These are phyloP conservation scores for Illadopsis cleaveri DNA, from an alignment of 2,113 vertebrate species.

Conservation along the genomic window DNA sequence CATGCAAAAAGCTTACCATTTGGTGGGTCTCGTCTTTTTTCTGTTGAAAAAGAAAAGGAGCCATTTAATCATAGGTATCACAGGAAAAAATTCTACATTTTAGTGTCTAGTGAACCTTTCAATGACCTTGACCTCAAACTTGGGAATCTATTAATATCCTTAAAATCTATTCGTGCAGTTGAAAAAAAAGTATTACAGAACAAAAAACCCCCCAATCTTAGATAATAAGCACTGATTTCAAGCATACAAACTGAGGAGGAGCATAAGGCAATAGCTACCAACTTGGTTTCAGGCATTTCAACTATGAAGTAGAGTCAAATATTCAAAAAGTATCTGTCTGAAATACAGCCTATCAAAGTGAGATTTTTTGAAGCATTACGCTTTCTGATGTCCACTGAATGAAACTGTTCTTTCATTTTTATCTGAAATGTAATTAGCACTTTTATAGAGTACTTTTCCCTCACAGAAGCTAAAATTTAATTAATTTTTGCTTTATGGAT, in stretches of 20 bases:
- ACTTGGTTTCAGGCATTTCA: not conserved
- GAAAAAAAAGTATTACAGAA: not conserved
- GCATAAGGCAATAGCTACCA: not conserved
- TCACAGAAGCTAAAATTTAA: not conserved
- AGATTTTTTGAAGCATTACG: not conserved
- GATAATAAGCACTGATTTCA: not conserved
- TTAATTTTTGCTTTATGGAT: not conserved
- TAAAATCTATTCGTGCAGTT: not conserved
- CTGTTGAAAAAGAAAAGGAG: conserved; percentile 47
- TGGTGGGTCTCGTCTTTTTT: conserved; percentile 73
- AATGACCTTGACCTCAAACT: not conserved
- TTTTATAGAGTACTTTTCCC: not conserved
- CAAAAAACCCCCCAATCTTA: not conserved
- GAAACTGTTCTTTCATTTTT: not conserved
- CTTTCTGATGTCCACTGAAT: not conserved
- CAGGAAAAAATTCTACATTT: not conserved
- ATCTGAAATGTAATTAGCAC: not conserved
- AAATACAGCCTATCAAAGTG: not conserved
- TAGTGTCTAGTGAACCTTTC: not conserved
- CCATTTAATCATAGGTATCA: not conserved
- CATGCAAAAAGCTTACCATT: conserved; percentile 61
- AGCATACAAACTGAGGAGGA: not conserved
- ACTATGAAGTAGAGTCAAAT: not conserved
- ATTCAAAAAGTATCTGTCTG: not conserved
- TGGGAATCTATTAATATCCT: not conserved